A percentile compares a stretch with the other conserved stretches of the same genome.
phyloP scores from a whole-genome alignment of 2,797 vertebrate species.

The Danio choprae region DNA sequence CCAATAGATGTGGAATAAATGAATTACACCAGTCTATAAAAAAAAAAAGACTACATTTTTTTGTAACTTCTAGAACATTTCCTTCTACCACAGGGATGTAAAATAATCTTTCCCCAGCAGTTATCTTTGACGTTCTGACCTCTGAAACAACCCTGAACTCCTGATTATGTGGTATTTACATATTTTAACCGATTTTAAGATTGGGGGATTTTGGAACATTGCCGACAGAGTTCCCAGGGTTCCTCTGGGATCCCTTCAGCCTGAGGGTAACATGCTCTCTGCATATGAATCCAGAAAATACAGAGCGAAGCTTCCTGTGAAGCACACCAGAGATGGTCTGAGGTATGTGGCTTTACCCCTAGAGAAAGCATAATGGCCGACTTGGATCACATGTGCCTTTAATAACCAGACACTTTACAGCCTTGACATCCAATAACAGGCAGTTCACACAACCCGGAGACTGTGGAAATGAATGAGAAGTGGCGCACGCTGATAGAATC shows the following conservation, averaged over 20 bases:
- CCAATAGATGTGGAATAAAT: conserved; percentile 42
- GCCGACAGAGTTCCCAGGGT: conserved; percentile 54
- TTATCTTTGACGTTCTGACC: conserved; percentile 2
- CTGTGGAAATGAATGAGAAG: no score
- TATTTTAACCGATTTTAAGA: conserved; percentile 51
- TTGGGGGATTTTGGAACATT: conserved; percentile 48
- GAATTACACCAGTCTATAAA: conserved; percentile 16
- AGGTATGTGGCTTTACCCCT: no score
- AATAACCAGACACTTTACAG: no score
- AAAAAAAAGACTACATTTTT: background rate
- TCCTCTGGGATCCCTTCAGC: conserved; percentile 45
- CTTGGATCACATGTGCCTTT: no score
- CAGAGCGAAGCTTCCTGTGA: background rate
- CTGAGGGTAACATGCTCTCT: conserved; percentile 22
- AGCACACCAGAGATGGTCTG: background rate
- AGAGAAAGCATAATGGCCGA: no score
- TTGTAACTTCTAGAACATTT: conserved; percentile 9
- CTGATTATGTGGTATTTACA: conserved; percentile 46
- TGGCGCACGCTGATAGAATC: no score
- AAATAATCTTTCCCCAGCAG: background rate
- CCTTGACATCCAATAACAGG: no score
- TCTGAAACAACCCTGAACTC: conserved; percentile 44
- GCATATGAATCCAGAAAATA: conserved; percentile 23
- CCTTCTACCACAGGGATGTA: background rate
- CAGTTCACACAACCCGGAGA: no score